Evolutionary conservation across 2,888 invertebrate genomes (phyloP), one percentile per base, ranked within the genome.

Genomic region (Andrena marginata): DNA sequence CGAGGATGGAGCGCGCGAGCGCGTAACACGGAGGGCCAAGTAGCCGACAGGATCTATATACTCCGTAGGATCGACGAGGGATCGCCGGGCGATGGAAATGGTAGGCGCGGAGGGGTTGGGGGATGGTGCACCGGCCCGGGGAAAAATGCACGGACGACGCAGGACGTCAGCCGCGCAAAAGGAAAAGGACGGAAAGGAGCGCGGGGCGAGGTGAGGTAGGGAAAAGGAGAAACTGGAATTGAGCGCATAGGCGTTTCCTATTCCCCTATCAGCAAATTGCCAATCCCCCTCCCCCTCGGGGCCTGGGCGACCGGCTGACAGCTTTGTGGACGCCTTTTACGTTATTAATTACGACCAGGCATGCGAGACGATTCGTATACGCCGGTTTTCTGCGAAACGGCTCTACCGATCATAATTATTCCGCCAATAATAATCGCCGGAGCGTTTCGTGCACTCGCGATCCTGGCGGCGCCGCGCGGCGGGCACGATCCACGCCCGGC

Each of bases 271-370:
- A 67, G 89, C 89, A 88, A 90, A 90, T 89, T 89, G 89, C 90
- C 90, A 80, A 89, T 89, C 81, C 84, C 84, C 59, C 63, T 70
- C 68, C 59, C 68, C 65, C 26, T 54, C 20, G 56, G 29, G 64
- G 56, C 49, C 42, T 16, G 1, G 51, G 31, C 65, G 60, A 62
- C 48, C 51, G 77, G 68, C 81, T 87, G 92, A 92, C 92, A 93
- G 92, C 92, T 92, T 93, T 91, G 93, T 91, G 92, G 90, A 90
- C 89, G 91, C 90, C 87, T 89, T 87, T 88, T 83, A 87, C 90
- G 89, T 92, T 93, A 93, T 93, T 93, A 93, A 93, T 93, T 93
- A 93, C 91, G 91, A 91, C 89, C 93, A 92, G 90, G 92, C 93
- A 93, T 93, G 93, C 93, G 92, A 93, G 91, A 93, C 93, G 92